Conservation (phyloP, 35 echinoderm and acorn worm species). For the Acanthaster planci region DNA sequence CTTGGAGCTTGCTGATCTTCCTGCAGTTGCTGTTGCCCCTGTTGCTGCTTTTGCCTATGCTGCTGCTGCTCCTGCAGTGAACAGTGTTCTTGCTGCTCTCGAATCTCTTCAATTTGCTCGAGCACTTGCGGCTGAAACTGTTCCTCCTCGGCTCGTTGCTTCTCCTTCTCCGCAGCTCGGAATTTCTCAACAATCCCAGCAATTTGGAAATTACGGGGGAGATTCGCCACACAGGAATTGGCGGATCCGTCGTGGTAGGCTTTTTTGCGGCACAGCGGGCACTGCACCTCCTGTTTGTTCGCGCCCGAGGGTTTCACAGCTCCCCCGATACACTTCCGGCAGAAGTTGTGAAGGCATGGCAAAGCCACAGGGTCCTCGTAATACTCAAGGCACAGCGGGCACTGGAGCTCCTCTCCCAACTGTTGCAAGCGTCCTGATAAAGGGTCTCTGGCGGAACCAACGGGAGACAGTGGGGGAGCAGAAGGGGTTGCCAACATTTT, state of each 20-base stretch:
- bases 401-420: not conserved
- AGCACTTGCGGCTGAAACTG: not conserved
- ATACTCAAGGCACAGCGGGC: not conserved
- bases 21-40: not conserved
- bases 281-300: not conserved
- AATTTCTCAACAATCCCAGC: not conserved
- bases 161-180: not conserved
- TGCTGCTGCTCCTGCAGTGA: too few species aligned
- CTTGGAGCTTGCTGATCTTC: not conserved
- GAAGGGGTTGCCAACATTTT: too few species aligned
- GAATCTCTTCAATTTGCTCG: not conserved
- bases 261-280: not conserved
- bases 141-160: not conserved
- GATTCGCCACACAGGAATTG: not conserved
- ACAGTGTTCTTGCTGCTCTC: too few species aligned
- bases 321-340: not conserved
- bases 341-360: not conserved
- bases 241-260: too few species aligned
- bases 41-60: too few species aligned
- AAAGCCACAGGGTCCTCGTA: constrained; percentile 12
- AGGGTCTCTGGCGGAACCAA: too few species aligned
- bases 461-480: too few species aligned
- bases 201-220: not conserved
- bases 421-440: not conserved
- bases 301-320: not conserved